Conservation (phyloP, 2,888 invertebrate genomes). For the Ptychoptera contaminata region DNA sequence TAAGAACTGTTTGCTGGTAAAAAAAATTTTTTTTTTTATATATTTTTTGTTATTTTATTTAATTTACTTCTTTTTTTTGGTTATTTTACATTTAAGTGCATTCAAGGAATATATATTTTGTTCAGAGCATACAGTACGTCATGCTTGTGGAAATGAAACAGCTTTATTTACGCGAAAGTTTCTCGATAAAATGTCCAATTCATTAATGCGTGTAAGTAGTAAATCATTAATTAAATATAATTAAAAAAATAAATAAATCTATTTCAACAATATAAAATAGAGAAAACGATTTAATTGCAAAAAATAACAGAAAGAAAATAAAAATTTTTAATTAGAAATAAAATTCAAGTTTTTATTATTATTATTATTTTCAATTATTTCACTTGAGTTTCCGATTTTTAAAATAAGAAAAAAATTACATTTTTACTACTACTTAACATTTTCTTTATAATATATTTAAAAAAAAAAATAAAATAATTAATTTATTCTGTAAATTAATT, state of each 20-base stretch:
- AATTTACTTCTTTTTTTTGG: too few relatives aligned
- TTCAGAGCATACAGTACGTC: constrained; percentile 47
- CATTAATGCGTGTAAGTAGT: constrained; percentile 46
- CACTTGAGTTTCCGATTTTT: too few relatives aligned
- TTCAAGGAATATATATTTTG: constrained; percentile 59
- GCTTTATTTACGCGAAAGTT: constrained; percentile 54
- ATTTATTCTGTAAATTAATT: too few relatives aligned
- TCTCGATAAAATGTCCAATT: constrained; percentile 52
- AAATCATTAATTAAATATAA: neutral
- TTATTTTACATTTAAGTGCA: constrained; percentile 56
- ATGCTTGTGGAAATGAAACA: constrained; percentile 51
- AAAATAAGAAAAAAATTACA: too few relatives aligned
- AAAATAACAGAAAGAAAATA: neutral
- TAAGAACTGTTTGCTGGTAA: constrained; percentile 36
- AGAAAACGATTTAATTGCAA: neutral
- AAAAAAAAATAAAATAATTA: too few relatives aligned
- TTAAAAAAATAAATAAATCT: neutral
- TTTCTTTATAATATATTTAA: too few relatives aligned
- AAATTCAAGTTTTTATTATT: neutral
- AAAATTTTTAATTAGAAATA: neutral
- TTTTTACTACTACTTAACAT: too few relatives aligned
- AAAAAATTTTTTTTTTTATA: neutral
- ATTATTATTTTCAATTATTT: too few relatives aligned
- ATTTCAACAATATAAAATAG: neutral
- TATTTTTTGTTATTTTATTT: constrained; percentile 9